Percentiles rank a stretch among this genome's conserved stretches.
phyloP scores from a whole-genome alignment of 2,888 invertebrate species.

The Aphodius granarius region DNA sequence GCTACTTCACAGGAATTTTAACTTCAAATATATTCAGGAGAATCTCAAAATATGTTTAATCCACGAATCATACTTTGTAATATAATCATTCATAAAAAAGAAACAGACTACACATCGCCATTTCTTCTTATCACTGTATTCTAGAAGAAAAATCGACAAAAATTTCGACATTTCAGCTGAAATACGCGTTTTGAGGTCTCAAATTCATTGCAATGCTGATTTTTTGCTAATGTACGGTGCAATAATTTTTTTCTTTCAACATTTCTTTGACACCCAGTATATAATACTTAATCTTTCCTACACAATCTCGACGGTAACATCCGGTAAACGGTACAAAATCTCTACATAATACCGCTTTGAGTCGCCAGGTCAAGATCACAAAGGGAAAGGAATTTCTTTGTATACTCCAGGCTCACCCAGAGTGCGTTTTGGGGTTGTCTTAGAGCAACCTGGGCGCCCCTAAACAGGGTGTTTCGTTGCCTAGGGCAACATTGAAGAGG shows the following conservation, averaged over 20 bases:
- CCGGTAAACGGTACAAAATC: not conserved
- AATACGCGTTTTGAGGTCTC: too few species aligned
- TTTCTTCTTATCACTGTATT: too few species aligned
- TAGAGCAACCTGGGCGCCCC: not conserved
- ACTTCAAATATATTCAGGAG: not conserved
- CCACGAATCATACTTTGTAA: not conserved
- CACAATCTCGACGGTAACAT: not conserved
- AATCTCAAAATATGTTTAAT: not conserved
- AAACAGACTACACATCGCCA: not conserved
- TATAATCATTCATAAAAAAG: too few species aligned
- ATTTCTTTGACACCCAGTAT: not conserved
- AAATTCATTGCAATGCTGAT: too few species aligned
- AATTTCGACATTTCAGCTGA: too few species aligned
- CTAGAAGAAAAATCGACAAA: too few species aligned
- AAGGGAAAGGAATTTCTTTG: not conserved
- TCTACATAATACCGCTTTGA: not conserved
- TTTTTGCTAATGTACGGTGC: not conserved
- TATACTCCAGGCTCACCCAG: too few species aligned
- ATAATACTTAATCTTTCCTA: not conserved
- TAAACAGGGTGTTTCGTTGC: not conserved
- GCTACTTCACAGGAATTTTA: not conserved
- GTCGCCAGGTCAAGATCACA: not conserved
- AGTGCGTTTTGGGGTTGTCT: too few species aligned
- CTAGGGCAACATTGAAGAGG: not conserved
- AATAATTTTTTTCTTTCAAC: too few species aligned